Percentiles rank a stretch among this genome's conserved stretches.
These are phyloP conservation scores for Bombus soroeensis DNA, from an alignment of 1,140 invertebrate species.

Conservation along the genomic window DNA sequence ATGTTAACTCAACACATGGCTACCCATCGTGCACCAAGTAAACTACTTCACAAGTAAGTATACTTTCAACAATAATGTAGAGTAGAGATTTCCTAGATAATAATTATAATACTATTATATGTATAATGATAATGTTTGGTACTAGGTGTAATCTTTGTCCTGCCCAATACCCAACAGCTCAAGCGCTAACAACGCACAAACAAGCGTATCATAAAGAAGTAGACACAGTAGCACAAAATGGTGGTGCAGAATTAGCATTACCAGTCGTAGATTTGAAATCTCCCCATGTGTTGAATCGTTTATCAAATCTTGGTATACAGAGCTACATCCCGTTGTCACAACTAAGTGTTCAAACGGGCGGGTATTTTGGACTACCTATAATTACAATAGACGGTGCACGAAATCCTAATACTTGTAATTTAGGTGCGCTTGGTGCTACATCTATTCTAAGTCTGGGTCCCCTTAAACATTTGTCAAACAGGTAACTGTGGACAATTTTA, in stretches of 20 bases:
- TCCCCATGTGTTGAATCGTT: constrained; percentile 85
- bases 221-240: constrained; percentile 74
- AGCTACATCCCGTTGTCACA: constrained; percentile 89
- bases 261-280: constrained; percentile 89
- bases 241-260: constrained; percentile 85
- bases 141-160: constrained; percentile 88
- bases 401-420: constrained; percentile 85
- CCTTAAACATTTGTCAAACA: constrained; percentile 85
- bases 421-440: constrained; percentile 86
- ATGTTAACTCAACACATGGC: constrained; percentile 82
- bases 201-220: constrained; percentile 86
- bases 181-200: constrained; percentile 87
- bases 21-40: constrained; percentile 79
- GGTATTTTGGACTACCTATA: constrained; percentile 89
- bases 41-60: constrained; percentile 82
- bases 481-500: constrained; percentile 75
- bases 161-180: constrained; percentile 87
- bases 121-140: constrained; percentile 32
- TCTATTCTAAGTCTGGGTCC: constrained; percentile 88
- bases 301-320: constrained; percentile 87
- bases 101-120: neutral
- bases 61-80: neutral
- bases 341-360: constrained; percentile 84
- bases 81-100: neutral
- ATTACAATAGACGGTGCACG: constrained; percentile 86